These are phyloP conservation scores for Coranthus polyacanthus DNA, from an alignment of 2,797 vertebrate species.

Conservation along the genomic window DNA sequence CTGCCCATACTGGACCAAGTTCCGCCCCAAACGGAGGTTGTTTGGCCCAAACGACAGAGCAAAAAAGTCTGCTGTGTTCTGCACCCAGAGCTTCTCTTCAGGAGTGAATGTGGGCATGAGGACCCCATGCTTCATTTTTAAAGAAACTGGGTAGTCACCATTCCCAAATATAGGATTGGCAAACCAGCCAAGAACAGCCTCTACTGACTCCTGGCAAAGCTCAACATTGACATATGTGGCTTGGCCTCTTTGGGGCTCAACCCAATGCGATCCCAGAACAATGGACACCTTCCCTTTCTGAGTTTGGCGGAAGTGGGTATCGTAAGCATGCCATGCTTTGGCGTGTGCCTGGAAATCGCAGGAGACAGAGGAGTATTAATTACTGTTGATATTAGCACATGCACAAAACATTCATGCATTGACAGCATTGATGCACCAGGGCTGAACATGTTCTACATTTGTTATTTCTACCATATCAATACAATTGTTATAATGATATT, in stretches of 20 bases:
- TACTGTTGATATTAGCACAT: no score
- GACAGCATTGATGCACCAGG: not conserved
- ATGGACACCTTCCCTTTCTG: conserved; percentile 93
- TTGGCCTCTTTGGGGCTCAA: conserved; percentile 87
- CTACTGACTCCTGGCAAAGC: conserved; percentile 91
- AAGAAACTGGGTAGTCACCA: conserved; percentile 91
- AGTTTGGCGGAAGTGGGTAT: conserved; percentile 84
- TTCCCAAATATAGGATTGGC: conserved; percentile 92
- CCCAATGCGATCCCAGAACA: conserved; percentile 95
- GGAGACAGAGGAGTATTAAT: conserved; percentile 11
- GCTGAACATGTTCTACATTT: not conserved
- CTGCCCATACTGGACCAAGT: conserved; percentile 85
- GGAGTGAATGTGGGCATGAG: conserved; percentile 87
- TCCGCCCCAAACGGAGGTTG: conserved; percentile 87
- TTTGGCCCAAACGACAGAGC: conserved; percentile 95
- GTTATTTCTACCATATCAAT: not conserved
- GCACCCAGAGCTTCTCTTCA: conserved; percentile 87
- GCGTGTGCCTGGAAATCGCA: conserved; percentile 91
- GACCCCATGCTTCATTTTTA: conserved; percentile 79
- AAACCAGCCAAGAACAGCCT: conserved; percentile 94
- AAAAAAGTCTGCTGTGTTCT: conserved; percentile 94
- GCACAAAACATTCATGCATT: no score
- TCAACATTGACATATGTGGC: conserved; percentile 74
- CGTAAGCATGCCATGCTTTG: conserved; percentile 92
- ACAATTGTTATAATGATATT: not conserved